phyloP scores from a whole-genome alignment of 2,888 invertebrate species.

The Conus canariensis region DNA sequence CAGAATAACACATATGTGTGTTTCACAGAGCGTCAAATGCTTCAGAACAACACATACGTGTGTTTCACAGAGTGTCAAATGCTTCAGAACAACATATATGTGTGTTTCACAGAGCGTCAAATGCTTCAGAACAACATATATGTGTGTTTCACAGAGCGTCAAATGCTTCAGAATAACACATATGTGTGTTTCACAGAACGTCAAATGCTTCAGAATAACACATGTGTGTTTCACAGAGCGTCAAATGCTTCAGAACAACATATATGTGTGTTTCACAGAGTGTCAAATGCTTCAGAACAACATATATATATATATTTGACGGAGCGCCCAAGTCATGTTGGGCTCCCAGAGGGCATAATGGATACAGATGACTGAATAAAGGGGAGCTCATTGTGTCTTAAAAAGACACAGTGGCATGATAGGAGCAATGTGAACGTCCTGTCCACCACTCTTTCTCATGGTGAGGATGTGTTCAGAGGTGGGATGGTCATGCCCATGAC shows the following conservation, averaged over 20 bases:
- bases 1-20: too few species aligned
- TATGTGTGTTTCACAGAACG: too few species aligned
- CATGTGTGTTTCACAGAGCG: too few species aligned
- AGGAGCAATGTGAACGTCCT: background rate
- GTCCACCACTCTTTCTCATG: background rate
- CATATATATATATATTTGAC: too few species aligned
- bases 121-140: background rate
- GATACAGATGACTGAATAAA: background rate
- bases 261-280: too few species aligned
- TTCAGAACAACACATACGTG: background rate
- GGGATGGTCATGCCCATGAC: background rate
- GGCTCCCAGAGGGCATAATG: background rate
- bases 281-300: too few species aligned
- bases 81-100: too few species aligned
- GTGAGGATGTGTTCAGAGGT: background rate
- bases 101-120: too few species aligned
- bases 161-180: background rate
- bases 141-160: background rate
- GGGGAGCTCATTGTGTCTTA: background rate
- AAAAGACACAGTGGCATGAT: background rate
- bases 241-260: too few species aligned
- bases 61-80: too few species aligned
- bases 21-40: too few species aligned
- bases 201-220: too few species aligned
- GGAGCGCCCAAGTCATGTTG: background rate